These are phyloP conservation scores for Aphelocoma californica DNA, from an alignment of 2,797 vertebrate species.

Conservation along the genomic window DNA sequence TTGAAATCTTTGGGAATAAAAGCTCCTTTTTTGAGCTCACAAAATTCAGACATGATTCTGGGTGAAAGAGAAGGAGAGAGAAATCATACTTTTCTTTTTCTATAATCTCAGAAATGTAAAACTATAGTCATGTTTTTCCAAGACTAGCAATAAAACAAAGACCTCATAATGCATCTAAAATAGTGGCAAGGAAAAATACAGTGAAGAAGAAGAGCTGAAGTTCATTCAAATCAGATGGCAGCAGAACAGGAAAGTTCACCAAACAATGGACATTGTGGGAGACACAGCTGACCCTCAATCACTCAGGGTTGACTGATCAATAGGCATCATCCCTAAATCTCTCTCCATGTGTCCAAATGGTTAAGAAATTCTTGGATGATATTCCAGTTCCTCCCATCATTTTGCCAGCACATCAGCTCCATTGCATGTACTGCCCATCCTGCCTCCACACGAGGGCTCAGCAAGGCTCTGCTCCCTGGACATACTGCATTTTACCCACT, in stretches of 20 bases:
- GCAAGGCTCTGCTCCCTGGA: not conserved
- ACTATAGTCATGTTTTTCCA: not conserved
- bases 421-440: accelerated
- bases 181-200: not conserved
- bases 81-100: not conserved
- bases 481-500: not conserved
- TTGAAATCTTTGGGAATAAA: slow-evolving; percentile 15
- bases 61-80: not conserved
- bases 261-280: not conserved
- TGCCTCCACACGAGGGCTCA: not conserved
- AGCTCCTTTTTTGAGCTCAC: not conserved
- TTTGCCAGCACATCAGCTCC: not conserved
- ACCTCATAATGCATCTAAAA: not conserved
- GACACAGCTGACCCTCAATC: not conserved
- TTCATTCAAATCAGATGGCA: not conserved
- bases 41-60: not conserved
- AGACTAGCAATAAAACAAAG: not conserved
- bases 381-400: not conserved
- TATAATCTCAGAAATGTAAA: not conserved
- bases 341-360: not conserved
- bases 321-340: not conserved
- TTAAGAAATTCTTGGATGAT: not conserved
- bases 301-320: not conserved
- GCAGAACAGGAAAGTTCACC: not conserved
- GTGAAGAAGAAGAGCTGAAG: not conserved